A percentile compares a stretch with the other conserved stretches of the same genome.
Conservation (phyloP, 1,140 invertebrate genomes). For the Lysiphlebus fabarum region DNA sequence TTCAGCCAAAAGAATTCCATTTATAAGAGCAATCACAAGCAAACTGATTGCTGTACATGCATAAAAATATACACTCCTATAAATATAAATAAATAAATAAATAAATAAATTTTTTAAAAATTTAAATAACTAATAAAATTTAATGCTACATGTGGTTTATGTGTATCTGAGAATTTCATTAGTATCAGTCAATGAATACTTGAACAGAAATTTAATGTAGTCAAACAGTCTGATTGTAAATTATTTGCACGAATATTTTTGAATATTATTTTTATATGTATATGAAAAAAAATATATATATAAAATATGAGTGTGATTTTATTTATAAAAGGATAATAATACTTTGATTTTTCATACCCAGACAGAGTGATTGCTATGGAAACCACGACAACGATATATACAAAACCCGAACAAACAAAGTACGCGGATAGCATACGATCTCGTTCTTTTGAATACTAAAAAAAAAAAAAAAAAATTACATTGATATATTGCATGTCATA, state of each 20-base stretch:
- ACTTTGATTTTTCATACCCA: constrained; percentile 47
- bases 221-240: no score
- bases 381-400: constrained; percentile 64
- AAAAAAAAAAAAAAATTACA: constrained; percentile 33
- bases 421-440: constrained; percentile 83
- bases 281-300: no score
- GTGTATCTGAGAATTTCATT: no score
- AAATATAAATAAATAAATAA: constrained; percentile 16
- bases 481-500: no score
- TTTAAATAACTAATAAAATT: no score
- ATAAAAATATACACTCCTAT: constrained; percentile 44
- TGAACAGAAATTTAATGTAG: no score
- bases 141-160: no score
- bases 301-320: no score
- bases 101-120: background rate
- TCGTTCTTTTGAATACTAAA: constrained; percentile 72
- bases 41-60: constrained; percentile 38
- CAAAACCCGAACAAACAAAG: constrained; percentile 76
- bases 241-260: no score
- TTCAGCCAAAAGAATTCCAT: constrained; percentile 46
- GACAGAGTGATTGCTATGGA: constrained; percentile 69
- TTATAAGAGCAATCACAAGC: constrained; percentile 41
- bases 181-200: no score
- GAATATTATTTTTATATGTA: no score
- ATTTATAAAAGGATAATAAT: no score